Evolutionary conservation across 64 coral and sea anemone genomes (phyloP), one percentile per base, ranked within the genome.

Genomic region (Montipora cactus): DNA sequence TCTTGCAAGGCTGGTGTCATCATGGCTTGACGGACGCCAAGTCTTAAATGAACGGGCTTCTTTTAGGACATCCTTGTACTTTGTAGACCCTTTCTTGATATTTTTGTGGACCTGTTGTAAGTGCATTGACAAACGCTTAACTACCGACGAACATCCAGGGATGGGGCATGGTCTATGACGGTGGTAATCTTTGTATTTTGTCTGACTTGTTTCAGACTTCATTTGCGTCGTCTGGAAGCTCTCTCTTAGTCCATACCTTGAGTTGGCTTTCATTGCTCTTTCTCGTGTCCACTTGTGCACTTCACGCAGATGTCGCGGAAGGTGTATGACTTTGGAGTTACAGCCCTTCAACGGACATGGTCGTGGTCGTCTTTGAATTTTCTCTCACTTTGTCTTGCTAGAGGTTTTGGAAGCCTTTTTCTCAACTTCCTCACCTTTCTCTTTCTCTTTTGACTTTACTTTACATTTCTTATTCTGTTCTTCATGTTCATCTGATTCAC

Each of bases 41-140:
- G 75, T 78, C 37, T 78, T 78, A 5, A 10, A 25, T 10, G 75
- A 78, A 49, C 75, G 45, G 13, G 75, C 75, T 78, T 78, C 75
- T 2, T 14, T 78, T 44, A 78, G 37, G 15, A 78, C 49, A 10
- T 78, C 49, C 37, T 78, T 78, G 14, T 78, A 78, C 23, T 45
- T 8, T 53, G n/a, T 14, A 67, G 84, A 87, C 73, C 84, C 84
- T 25, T 68, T 66, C 49, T n/a, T 22, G 73, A 87, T 87, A 15
- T 87, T 58, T 23, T 66, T 66, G 62, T 87, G 84, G 14, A 87
- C 67, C 72, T 87, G 66, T 5, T 44, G 75, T 49, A 87, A 19
- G 23, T 87, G 84, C n/a, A 9, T 74, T 11, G 84, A 87, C 25
- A 87, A 49, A 51, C 67, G 67, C 73, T 87, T 87, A 57, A 87